Conservation (phyloP, 2,113 vertebrate genomes). For the Bubo scandiacus region DNA sequence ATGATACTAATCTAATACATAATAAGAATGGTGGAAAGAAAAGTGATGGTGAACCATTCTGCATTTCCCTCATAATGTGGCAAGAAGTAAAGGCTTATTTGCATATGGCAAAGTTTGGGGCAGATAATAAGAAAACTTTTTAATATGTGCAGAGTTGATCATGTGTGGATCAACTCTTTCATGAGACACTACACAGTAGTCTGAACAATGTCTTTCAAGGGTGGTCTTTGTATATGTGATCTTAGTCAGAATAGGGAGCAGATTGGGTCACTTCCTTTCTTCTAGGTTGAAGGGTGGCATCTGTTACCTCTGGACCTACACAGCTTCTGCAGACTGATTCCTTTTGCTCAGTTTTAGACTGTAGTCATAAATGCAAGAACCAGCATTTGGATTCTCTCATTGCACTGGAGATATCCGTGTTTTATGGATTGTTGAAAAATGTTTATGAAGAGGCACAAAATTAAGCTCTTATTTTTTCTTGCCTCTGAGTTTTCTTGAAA, state of each 20-base stretch:
- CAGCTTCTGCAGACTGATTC: neutral
- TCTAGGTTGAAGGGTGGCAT: neutral
- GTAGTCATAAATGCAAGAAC: neutral
- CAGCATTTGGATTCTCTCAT: neutral
- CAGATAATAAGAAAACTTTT: neutral
- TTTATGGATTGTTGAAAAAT: neutral
- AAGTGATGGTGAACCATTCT: neutral
- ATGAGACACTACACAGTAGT: neutral
- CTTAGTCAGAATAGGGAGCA: neutral
- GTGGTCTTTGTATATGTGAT: neutral
- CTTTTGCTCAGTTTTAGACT: neutral
- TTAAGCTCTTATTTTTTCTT: neutral
- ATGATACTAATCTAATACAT: neutral
- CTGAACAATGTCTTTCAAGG: neutral
- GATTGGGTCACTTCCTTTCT: neutral
- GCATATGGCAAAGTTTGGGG: neutral
- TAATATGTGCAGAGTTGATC: rapidly evolving
- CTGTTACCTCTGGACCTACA: neutral
- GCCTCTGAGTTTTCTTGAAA: neutral
- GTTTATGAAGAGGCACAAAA: neutral
- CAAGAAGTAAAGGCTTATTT: neutral
- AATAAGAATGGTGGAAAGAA: neutral
- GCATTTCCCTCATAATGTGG: neutral
- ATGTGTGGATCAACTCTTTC: neutral
- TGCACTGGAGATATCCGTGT: neutral